Base-by-base conservation (phyloP, 1,140 invertebrate genomes). In the Chionoecetes opilio region DNA sequence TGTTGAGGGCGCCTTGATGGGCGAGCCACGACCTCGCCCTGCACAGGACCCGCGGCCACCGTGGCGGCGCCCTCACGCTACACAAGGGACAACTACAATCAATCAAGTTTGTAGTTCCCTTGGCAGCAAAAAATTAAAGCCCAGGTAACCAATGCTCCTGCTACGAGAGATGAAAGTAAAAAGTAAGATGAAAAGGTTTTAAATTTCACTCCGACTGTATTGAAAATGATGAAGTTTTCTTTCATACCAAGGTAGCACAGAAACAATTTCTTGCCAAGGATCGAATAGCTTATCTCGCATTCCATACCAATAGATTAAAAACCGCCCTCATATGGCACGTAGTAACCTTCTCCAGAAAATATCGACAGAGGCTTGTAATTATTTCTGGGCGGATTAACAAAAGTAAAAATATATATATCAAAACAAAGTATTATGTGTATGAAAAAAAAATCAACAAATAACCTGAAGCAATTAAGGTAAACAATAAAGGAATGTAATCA, bases 121-220 rank as follows among this genome's bases (percentile, higher is more conserved):
- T 75, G 63, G 63, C 85, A 86, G 86, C 82, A 91, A 82, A 37
- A 94, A 94, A 94, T 94, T 95, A 95, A 95, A 95, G 91, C 94
- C 91, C 94, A 92, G 93, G 91, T 75, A 84, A 94, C 89, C 91
- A 91, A 53, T 85, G 53, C 53, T 91, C 46, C 29, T 37, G 29
- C 34, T 46, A 95, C 26, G 35, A 88, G 75, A 94, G 34, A 35
- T 91, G 87, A 82, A 94, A 63, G 82, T 38, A 29, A 53, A 38
- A 38, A 14, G 26, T 9, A 90, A 46, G 82, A 53, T 46, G 37
- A 85, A 31, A 34, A 35, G 82, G 5, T 17, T 35, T 82, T 17
- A 53, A 53, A 53, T 53, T 53, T 53, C 46, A 53, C 46, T 53
- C 46, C 46, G 46, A 53, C 46, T 53, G 46, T 9, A 53, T 53